These are phyloP conservation scores for Eretmocerus hayati DNA, from an alignment of 2,888 invertebrate species.

Conservation along the genomic window DNA sequence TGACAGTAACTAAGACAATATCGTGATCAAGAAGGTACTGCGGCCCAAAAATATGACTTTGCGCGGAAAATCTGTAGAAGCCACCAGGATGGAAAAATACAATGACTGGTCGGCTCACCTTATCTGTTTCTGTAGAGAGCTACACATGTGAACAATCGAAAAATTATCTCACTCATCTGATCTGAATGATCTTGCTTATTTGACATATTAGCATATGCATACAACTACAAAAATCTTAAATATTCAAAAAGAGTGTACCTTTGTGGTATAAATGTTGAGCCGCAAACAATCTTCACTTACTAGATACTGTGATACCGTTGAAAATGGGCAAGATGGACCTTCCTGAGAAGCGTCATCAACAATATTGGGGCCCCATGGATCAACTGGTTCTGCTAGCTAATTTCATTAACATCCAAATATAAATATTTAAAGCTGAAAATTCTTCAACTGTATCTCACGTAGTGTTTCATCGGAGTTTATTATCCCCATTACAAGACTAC, in stretches of 20 bases:
- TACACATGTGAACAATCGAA: neutral
- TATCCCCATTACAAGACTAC: too few species aligned
- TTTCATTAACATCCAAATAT: too few species aligned
- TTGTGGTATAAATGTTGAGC: slow-evolving; percentile 56
- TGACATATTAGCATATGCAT: neutral
- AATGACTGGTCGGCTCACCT: slow-evolving; percentile 52
- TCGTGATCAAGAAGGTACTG: slow-evolving; percentile 37
- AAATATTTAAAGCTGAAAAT: too few species aligned
- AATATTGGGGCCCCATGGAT: slow-evolving; percentile 49
- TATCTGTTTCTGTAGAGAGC: neutral
- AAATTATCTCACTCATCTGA: neutral
- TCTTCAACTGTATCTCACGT: too few species aligned
- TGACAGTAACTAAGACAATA: slow-evolving; percentile 38
- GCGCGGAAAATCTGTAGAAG: slow-evolving; percentile 56
- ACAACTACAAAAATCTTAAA: neutral
- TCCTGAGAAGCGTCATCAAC: slow-evolving; percentile 56
- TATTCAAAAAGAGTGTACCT: slow-evolving; percentile 30
- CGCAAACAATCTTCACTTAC: slow-evolving; percentile 61
- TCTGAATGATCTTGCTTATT: neutral
- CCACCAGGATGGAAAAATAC: slow-evolving; percentile 64
- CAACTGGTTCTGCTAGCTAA: slow-evolving; percentile 46
- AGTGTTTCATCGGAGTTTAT: too few species aligned
- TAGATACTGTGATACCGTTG: slow-evolving; percentile 19
- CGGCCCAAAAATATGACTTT: slow-evolving; percentile 47
- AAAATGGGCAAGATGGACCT: slow-evolving; percentile 53